A percentile compares a stretch with the other conserved stretches of the same genome.
These are phyloP conservation scores for Meloidogyne hapla DNA, from an alignment of 1,140 invertebrate species.

Conservation along the genomic window DNA sequence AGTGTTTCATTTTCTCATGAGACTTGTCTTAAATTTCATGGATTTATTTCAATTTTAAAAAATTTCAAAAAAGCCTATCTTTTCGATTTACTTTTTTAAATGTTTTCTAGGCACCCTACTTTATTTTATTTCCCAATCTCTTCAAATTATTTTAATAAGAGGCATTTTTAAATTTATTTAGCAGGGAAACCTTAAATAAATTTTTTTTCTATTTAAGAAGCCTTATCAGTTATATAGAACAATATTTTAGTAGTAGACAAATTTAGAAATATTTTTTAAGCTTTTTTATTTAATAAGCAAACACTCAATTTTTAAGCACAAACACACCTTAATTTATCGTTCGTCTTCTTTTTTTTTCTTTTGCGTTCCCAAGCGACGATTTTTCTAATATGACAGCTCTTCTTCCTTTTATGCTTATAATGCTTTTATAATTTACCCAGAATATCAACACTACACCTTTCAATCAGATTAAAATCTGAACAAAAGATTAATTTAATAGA, in stretches of 20 bases:
- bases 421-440: not conserved
- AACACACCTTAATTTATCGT: not conserved
- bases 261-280: not conserved
- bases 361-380: not conserved
- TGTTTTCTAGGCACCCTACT: too few species aligned
- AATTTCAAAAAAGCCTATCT: too few species aligned
- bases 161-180: too few species aligned
- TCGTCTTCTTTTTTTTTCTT: not conserved
- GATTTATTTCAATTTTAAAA: too few species aligned
- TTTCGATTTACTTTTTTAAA: too few species aligned
- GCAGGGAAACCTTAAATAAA: not conserved
- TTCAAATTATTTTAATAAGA: too few species aligned
- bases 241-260: not conserved
- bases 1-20: too few species aligned
- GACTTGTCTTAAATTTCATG: too few species aligned
- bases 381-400: not conserved
- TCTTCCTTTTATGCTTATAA: constrained; percentile 3
- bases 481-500: too few species aligned
- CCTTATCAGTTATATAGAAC: not conserved
- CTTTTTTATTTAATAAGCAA: not conserved
- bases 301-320: not conserved
- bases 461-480: too few species aligned
- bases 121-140: too few species aligned
- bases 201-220: not conserved
- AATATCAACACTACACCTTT: not conserved